Evolutionary conservation across 23 tunicate species (phyloP), one percentile per base, ranked within the genome.

Genomic region (Botrylloides violaceus): DNA sequence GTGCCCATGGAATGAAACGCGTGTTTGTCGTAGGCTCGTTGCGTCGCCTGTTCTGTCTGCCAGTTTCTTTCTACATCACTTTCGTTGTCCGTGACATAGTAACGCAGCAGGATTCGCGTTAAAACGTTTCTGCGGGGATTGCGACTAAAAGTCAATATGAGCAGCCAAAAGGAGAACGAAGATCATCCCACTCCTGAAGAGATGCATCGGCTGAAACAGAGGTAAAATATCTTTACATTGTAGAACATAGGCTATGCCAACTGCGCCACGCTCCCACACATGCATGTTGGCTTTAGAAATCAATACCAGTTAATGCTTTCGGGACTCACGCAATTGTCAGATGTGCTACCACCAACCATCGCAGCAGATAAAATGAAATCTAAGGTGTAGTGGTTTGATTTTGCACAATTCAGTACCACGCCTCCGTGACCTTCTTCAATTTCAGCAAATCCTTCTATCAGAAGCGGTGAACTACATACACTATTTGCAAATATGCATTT

Each of bases 391-490:
- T 15, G 53, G 53, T 43, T 43, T 43, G 15, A 15, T 43, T 15
- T 15, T 43, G 15, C 15, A 9, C 53, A 43, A 43, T 15, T 43
- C 15, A 7, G 9, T 43, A 43, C 15, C 53, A 43, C 15, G 53
- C 15, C n/a, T n/a, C n/a, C 53, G 53, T 43, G 53, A 60, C 21
- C 21, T 12, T 60, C 29, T 68, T 23, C 74, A 68, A 56, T 63
- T 68, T 23, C 74, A 68, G 74, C 74, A 68, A 68, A 37, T 37
- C 37, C 29, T 68, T 7, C 22, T 68, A 4, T 37, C 58, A 1
- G 74, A 68, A 43, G 74, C 74, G 0, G 26, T 9, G 9, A 55
- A 68, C 21, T 68, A 68, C 74, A 68, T 68, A 19, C 74, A 68
- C 0, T 68, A 37, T 22, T 43, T 68, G 20, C 57, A 68, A 43